A percentile compares a stretch with the other conserved stretches of the same genome.
These are phyloP conservation scores for Pica pica DNA, from an alignment of 2,113 vertebrate species.

Conservation along the genomic window DNA sequence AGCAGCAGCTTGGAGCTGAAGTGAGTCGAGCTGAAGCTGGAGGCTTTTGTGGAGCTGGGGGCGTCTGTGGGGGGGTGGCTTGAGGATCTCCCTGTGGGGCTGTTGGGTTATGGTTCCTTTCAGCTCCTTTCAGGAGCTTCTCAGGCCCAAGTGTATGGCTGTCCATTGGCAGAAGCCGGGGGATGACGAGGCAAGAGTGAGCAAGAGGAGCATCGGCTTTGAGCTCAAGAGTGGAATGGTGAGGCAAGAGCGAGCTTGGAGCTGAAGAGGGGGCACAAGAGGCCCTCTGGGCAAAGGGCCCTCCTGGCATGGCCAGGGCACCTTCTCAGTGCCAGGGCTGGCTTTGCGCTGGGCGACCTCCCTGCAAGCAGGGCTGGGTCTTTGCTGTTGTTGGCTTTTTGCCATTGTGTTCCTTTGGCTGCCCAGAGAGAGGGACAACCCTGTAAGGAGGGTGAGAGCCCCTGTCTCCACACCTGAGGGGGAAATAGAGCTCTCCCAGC, in stretches of 20 bases:
- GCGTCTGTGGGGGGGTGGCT: no score
- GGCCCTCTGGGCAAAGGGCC: not conserved
- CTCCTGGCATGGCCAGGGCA: not conserved
- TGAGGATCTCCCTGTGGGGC: not conserved
- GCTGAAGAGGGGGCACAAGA: not conserved
- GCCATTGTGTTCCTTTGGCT: not conserved
- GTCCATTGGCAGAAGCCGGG: no score
- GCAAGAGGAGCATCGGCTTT: no score
- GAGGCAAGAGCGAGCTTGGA: not conserved
- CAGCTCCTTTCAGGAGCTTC: not conserved
- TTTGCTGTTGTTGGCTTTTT: not conserved
- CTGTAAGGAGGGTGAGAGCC: not conserved
- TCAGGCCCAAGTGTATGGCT: no score
- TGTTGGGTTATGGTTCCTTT: fast-evolving
- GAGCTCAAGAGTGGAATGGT: no score
- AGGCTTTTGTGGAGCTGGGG: no score
- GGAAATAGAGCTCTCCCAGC: not conserved
- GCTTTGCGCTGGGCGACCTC: not conserved
- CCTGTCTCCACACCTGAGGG: not conserved
- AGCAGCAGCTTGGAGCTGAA: no score
- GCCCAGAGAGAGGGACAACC: not conserved
- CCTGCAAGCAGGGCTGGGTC: not conserved
- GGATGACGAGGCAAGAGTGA: not conserved
- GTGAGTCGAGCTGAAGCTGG: no score
- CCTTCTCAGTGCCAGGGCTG: not conserved